Percentiles rank a stretch among this genome's conserved stretches.
phyloP scores from a whole-genome alignment of 1,140 invertebrate species.

The Ostrea denselamellosa region DNA sequence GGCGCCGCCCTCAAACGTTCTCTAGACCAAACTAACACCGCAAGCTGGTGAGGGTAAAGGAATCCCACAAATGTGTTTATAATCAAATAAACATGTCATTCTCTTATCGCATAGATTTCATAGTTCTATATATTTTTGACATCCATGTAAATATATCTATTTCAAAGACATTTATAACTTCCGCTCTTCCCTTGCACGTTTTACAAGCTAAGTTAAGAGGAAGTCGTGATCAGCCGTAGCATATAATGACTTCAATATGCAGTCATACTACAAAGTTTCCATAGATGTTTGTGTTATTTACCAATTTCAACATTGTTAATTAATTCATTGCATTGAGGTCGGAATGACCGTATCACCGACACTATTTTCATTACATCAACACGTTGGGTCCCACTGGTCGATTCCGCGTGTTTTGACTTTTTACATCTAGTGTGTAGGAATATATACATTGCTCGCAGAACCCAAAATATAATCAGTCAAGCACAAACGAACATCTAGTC shows the following conservation, averaged over 20 bases:
- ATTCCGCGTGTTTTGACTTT: too few species aligned
- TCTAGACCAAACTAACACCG: not conserved
- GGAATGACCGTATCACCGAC: too few species aligned
- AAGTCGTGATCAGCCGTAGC: not conserved
- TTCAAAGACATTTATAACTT: conserved; percentile 1
- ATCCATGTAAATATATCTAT: conserved; percentile 25
- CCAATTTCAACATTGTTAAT: too few species aligned
- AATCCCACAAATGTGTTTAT: not conserved
- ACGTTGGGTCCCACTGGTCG: too few species aligned
- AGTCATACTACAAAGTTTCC: not conserved
- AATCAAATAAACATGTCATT: conserved; percentile 30
- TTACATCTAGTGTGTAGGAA: too few species aligned
- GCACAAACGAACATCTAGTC: too few species aligned
- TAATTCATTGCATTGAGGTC: too few species aligned
- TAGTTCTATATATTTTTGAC: not conserved
- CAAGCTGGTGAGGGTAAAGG: not conserved
- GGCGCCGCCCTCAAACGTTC: not conserved
- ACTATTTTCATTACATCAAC: too few species aligned
- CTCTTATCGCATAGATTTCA: conserved; percentile 11
- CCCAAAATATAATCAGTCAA: too few species aligned
- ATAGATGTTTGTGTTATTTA: not conserved
- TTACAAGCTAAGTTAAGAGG: not conserved
- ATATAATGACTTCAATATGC: not conserved
- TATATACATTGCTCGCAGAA: too few species aligned
- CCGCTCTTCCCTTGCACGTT: not conserved